A percentile compares a stretch with the other conserved stretches of the same genome.
Evolutionary conservation across 1,140 invertebrate species (phyloP).

Genomic region (Papilio dardanus): DNA sequence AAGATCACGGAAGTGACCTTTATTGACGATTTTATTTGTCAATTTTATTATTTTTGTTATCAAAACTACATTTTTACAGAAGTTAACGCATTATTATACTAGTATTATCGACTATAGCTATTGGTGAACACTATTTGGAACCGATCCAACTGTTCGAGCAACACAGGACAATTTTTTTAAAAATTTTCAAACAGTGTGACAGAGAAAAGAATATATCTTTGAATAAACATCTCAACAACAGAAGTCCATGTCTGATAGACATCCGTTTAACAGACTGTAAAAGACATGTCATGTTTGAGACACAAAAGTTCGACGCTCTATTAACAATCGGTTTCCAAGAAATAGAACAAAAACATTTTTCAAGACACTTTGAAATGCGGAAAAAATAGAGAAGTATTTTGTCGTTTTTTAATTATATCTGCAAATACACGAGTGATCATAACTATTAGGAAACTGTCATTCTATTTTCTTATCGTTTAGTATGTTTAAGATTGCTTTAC

Average conservation of each 20-base stretch:
- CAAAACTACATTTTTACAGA: too few species aligned
- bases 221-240: neutral
- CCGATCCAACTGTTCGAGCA: too few species aligned
- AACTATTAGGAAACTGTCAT: neutral
- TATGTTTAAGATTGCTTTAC: too few species aligned
- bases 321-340: neutral
- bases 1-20: neutral
- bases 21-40: neutral
- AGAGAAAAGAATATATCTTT: neutral
- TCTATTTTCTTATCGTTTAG: neutral
- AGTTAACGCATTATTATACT: too few species aligned
- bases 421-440: neutral
- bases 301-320: constrained; percentile 1
- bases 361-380: neutral
- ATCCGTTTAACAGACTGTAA: neutral
- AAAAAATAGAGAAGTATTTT: neutral
- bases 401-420: neutral
- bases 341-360: neutral
- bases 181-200: too few species aligned
- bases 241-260: neutral
- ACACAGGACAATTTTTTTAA: too few species aligned
- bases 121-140: too few species aligned
- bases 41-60: neutral
- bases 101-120: too few species aligned
- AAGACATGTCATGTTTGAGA: neutral